phyloP scores from a whole-genome alignment of 2,113 vertebrate genomes.

The Cochlearius cochlearius region DNA sequence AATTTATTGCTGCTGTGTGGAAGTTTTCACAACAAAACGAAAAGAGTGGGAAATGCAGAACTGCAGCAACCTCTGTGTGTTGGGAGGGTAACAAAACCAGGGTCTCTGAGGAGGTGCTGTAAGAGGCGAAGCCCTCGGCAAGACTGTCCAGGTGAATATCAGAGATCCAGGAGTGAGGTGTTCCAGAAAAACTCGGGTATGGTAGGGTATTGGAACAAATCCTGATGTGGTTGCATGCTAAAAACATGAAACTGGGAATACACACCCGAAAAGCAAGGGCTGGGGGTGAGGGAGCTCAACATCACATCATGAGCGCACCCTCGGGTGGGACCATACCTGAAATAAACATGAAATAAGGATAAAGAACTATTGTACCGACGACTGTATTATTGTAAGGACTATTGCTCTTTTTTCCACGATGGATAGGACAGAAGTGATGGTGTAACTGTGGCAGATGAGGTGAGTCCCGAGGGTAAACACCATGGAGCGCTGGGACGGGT shows the following conservation, averaged over 20 bases:
- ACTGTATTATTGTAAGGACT: background rate
- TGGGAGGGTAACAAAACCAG: background rate
- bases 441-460: background rate
- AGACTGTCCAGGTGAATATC: background rate
- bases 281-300: background rate
- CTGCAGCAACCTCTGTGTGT: background rate
- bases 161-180: background rate
- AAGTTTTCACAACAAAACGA: background rate
- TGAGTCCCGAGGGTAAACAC: rapidly evolving
- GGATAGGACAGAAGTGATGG: background rate
- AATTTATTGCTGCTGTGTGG: background rate
- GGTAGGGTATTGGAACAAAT: background rate
- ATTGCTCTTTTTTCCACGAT: background rate
- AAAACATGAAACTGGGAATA: background rate
- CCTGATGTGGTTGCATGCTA: background rate
- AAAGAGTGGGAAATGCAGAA: background rate
- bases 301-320: background rate
- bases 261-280: background rate
- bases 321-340: background rate
- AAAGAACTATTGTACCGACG: background rate
- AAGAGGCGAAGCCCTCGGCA: background rate
- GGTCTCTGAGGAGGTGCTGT: background rate
- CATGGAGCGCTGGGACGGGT: background rate
- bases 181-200: background rate
- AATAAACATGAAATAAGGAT: background rate